A percentile compares a stretch with the other conserved stretches of the same genome.
Conservation (phyloP, 2,888 invertebrate genomes). For the Limnephilus marmoratus region DNA sequence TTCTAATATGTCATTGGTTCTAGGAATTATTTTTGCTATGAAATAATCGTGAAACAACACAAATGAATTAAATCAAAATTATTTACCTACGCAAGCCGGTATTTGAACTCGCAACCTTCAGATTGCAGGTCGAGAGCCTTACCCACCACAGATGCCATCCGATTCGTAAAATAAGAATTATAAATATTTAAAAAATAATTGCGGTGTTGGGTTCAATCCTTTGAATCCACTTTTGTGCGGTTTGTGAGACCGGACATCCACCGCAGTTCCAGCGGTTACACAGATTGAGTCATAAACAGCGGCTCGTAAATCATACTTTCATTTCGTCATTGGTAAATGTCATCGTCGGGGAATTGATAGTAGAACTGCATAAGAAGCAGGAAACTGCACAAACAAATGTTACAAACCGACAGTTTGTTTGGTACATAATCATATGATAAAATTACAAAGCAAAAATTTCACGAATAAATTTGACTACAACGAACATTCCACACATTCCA, state of each 20-base stretch:
- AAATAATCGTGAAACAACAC: no score
- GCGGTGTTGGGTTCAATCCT: neutral
- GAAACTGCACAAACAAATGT: neutral
- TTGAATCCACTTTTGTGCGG: conserved; percentile 42
- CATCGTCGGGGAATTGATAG: neutral
- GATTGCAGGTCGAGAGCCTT: no score
- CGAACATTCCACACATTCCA: no score
- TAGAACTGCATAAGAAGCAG: neutral
- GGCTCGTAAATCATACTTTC: conserved; percentile 62
- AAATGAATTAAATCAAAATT: no score
- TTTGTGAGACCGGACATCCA: conserved; percentile 49
- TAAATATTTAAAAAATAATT: neutral
- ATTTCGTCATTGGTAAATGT: conserved; percentile 28
- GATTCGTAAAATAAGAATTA: neutral
- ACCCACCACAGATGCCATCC: neutral
- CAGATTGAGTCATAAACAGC: conserved; percentile 63
- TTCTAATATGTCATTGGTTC: no score
- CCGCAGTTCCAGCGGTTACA: conserved; percentile 49
- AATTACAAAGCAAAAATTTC: neutral
- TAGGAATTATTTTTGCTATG: no score
- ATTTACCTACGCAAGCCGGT: no score
- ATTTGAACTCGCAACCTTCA: no score
- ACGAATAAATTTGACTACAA: no score
- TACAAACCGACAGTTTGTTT: neutral
- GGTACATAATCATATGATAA: neutral